phyloP scores from a whole-genome alignment of 2,888 invertebrate species.

The Congeria kusceri region DNA sequence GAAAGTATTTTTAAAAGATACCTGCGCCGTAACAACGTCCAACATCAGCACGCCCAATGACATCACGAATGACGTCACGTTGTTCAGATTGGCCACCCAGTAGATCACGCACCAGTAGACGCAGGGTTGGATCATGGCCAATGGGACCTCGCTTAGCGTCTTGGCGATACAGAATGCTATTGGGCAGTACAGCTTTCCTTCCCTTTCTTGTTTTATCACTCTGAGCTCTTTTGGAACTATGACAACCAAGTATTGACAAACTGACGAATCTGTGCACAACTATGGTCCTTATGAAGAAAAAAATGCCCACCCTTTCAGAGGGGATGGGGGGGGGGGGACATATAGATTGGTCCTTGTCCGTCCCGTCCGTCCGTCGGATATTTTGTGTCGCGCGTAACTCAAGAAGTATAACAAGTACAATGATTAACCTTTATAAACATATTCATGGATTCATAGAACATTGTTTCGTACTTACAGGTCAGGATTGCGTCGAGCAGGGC shows the following conservation, averaged over 20 bases:
- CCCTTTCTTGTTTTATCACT: constrained; percentile 58
- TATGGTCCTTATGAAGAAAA: too few relatives aligned
- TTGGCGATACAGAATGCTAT: constrained; percentile 65
- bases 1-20: constrained; percentile 14
- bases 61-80: constrained; percentile 45
- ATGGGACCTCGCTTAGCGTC: constrained; percentile 66
- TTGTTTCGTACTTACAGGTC: constrained; percentile 55
- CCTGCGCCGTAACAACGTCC: constrained; percentile 66
- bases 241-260: constrained; percentile 1
- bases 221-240: constrained; percentile 67
- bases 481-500: constrained; percentile 65
- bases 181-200: constrained; percentile 52
- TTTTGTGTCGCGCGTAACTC: too few relatives aligned
- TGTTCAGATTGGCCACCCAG: constrained; percentile 68
- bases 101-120: constrained; percentile 63
- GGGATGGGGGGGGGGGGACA: too few relatives aligned
- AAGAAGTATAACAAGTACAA: too few relatives aligned
- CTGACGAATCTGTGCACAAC: background rate
- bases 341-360: too few relatives aligned
- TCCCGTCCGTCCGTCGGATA: too few relatives aligned
- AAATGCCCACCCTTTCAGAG: too few relatives aligned
- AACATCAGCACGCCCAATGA: constrained; percentile 59
- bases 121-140: constrained; percentile 63
- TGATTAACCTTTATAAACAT: too few relatives aligned
- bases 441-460: too few relatives aligned